phyloP scores from a whole-genome alignment of 2,888 invertebrate species.

The Nephrotoma flavescens region DNA sequence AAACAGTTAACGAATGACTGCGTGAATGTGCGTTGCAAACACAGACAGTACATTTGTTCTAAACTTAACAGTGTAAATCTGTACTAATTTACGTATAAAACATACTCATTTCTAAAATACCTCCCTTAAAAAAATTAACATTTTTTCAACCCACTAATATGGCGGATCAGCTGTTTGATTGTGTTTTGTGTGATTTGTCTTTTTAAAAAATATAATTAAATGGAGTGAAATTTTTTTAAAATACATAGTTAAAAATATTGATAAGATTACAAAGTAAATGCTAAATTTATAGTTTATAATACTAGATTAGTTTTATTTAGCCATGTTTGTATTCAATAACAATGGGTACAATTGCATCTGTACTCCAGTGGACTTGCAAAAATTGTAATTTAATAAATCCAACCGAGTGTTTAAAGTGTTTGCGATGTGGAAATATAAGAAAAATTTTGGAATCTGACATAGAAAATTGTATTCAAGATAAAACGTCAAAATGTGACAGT shows the following conservation, averaged over 20 bases:
- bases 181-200: background rate
- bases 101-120: background rate
- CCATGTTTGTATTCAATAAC: constrained; percentile 17
- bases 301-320: constrained; percentile 9
- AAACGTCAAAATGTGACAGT: constrained; percentile 25
- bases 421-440: constrained; percentile 62
- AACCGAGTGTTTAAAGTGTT: constrained; percentile 68
- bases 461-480: constrained; percentile 12
- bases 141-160: constrained; percentile 4
- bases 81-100: background rate
- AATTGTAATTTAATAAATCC: constrained; percentile 80
- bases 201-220: background rate
- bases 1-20: no score
- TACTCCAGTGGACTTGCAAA: constrained; percentile 85
- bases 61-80: background rate
- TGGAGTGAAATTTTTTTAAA: background rate
- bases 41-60: background rate
- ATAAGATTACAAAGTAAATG: background rate
- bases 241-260: background rate
- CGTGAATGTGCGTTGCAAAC: no score
- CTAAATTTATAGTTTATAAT: background rate
- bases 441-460: constrained; percentile 24
- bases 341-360: constrained; percentile 88
- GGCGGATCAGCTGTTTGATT: constrained; percentile 6
- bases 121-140: background rate